phyloP scores from a whole-genome alignment of 53 echinoderm and acorn worm genomes.

The Hippasteria phrygiana region DNA sequence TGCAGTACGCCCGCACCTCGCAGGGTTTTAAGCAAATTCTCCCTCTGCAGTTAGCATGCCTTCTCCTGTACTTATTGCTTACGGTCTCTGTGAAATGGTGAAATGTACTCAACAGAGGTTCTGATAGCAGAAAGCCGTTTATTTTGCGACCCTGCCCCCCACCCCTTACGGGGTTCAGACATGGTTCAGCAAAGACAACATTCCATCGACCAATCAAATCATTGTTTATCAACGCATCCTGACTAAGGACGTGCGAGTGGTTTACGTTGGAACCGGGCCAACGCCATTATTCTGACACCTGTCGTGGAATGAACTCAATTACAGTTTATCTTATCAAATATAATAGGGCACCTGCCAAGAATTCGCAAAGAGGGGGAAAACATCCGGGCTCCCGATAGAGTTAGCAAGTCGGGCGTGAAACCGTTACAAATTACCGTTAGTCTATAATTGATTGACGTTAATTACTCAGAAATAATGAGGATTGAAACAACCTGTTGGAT shows the following conservation, averaged over 20 bases:
- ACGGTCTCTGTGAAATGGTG: too few relatives aligned
- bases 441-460: not conserved
- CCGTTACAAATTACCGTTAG: not conserved
- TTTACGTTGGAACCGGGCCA: conserved; percentile 20
- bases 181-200: not conserved
- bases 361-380: not conserved
- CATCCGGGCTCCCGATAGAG: not conserved
- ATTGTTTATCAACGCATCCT: not conserved
- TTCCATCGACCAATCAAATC: not conserved
- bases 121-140: too few relatives aligned
- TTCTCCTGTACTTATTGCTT: too few relatives aligned
- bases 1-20: too few relatives aligned
- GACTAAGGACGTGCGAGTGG: not conserved
- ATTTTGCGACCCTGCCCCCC: too few relatives aligned
- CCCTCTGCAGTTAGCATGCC: too few relatives aligned
- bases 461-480: too few relatives aligned
- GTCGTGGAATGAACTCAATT: not conserved
- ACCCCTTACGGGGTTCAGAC: too few relatives aligned
- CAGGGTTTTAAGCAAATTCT: too few relatives aligned
- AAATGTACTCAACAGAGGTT: too few relatives aligned
- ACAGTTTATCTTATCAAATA: conserved; percentile 18
- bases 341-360: conserved; percentile 19
- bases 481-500: too few relatives aligned
- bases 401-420: not conserved
- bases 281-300: conserved; percentile 1